phyloP scores from a whole-genome alignment of 2,888 invertebrate species.

The Smittia aterrima region DNA sequence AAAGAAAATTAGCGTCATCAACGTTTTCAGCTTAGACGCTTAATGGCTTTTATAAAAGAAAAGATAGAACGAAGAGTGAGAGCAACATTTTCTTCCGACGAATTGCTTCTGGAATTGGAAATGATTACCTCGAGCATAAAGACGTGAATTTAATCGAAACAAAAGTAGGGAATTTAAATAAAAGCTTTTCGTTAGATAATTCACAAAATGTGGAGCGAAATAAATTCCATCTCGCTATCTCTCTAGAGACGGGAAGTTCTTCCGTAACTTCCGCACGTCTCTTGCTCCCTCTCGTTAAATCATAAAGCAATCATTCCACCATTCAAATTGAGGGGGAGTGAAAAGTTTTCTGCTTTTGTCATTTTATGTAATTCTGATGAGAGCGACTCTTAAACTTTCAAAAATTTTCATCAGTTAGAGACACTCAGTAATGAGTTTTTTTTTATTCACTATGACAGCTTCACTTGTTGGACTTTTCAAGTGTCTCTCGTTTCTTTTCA shows the following conservation, averaged over 20 bases:
- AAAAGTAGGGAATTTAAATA: neutral
- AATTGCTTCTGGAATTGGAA: neutral
- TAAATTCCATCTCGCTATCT: too few relatives aligned
- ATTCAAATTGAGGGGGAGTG: too few relatives aligned
- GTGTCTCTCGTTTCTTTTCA: too few relatives aligned
- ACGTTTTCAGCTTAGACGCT: constrained; percentile 37
- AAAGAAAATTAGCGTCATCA: constrained; percentile 39
- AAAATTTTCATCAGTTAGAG: too few relatives aligned
- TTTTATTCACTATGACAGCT: neutral
- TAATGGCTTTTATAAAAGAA: constrained; percentile 32
- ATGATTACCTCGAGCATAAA: constrained; percentile 8
- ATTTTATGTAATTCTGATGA: too few relatives aligned
- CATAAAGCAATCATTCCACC: too few relatives aligned
- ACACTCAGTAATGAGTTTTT: too few relatives aligned
- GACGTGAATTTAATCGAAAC: neutral
- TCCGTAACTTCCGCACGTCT: too few relatives aligned
- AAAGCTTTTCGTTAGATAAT: constrained; percentile 1
- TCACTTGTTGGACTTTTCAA: neutral
- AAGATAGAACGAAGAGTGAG: neutral
- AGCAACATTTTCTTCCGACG: neutral
- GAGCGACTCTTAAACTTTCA: too few relatives aligned
- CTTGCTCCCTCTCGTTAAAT: too few relatives aligned
- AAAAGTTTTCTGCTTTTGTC: too few relatives aligned
- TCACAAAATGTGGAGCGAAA: neutral
- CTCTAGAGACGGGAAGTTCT: too few relatives aligned